phyloP scores from a whole-genome alignment of 2,888 invertebrate species.

The Aphrophora alni region DNA sequence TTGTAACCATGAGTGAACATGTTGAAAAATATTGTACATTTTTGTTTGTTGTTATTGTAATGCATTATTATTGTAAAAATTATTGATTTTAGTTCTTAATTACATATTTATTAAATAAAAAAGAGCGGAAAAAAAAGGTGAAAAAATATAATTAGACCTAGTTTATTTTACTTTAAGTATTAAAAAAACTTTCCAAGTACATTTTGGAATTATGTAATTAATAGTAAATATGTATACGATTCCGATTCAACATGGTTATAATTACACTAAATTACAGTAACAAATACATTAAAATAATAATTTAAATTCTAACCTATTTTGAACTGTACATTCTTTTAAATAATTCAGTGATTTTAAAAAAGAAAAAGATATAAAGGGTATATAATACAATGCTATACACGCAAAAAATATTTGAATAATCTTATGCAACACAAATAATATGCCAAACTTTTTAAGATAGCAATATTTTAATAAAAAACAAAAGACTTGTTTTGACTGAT shows the following conservation, averaged over 20 bases:
- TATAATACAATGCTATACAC: too few species aligned
- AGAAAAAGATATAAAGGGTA: too few species aligned
- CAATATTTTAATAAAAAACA: not conserved
- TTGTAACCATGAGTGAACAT: not conserved
- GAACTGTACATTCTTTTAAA: too few species aligned
- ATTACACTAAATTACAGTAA: too few species aligned
- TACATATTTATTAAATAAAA: too few species aligned
- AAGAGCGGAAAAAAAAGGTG: too few species aligned
- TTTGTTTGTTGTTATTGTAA: not conserved
- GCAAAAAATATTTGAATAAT: not conserved
- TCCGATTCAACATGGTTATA: too few species aligned
- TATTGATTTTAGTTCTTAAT: not conserved
- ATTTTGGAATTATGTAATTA: not conserved
- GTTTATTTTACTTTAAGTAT: not conserved
- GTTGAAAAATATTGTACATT: not conserved
- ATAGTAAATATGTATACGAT: not conserved
- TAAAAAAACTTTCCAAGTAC: not conserved
- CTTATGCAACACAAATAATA: not conserved
- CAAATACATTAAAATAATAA: not conserved
- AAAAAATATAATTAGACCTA: not conserved
- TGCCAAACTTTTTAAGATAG: not conserved
- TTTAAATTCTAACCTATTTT: too few species aligned
- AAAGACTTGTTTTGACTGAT: not conserved
- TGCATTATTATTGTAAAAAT: not conserved
- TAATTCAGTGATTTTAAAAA: not conserved